Evolutionary conservation across 2,888 invertebrate genomes (phyloP).

Genomic region (Spodoptera exigua): DNA sequence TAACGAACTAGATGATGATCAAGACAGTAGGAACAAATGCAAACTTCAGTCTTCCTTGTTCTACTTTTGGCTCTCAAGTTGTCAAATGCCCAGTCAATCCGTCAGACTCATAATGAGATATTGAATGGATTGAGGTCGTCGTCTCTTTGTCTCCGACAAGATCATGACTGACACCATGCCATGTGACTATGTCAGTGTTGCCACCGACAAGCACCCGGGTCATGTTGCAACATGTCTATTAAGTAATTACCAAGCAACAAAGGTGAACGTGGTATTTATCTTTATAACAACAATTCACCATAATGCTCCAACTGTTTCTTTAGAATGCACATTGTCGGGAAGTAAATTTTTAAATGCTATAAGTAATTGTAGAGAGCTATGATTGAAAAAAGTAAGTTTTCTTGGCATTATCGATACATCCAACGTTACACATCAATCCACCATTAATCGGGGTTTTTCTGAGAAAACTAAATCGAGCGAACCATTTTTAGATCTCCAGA

Average conservation of each 20-base stretch:
- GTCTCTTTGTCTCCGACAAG: constrained; percentile 25
- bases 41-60: constrained; percentile 13
- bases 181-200: constrained; percentile 37
- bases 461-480: constrained; percentile 28
- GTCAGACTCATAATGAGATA: constrained; percentile 48
- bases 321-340: constrained; percentile 16
- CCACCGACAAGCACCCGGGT: constrained; percentile 46
- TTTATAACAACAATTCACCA: constrained; percentile 37
- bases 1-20: background rate
- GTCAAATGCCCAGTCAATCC: constrained; percentile 25
- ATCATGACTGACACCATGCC: constrained; percentile 35
- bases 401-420: background rate
- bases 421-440: constrained; percentile 5
- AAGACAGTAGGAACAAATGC: constrained; percentile 15
- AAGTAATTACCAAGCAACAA: constrained; percentile 56
- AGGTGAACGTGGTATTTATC: constrained; percentile 57
- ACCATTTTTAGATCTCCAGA: constrained; percentile 9
- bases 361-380: no score
- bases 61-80: constrained; percentile 35
- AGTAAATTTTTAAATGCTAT: constrained; percentile 1
- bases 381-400: no score
- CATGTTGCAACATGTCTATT: constrained; percentile 58
- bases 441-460: constrained; percentile 7
- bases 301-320: constrained; percentile 38
- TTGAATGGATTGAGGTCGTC: constrained; percentile 34